Evolutionary conservation across 2,888 invertebrate species (phyloP).

Genomic region (Plebejus melissa): DNA sequence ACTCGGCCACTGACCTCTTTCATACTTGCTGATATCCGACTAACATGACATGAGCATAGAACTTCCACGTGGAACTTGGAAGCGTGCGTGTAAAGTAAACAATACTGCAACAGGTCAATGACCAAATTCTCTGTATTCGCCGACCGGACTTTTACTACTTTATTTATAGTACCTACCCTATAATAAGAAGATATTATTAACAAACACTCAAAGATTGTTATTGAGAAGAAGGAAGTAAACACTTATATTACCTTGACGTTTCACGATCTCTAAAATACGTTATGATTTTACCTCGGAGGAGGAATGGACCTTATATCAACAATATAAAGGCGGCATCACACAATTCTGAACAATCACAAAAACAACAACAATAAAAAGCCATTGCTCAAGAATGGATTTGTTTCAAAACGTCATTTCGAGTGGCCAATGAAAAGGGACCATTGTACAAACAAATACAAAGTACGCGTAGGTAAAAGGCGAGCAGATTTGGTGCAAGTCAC

Average conservation of each 20-base stretch:
- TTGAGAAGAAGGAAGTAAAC: background rate
- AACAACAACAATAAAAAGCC: constrained; percentile 6
- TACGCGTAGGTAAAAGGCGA: constrained; percentile 41
- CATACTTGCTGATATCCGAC: background rate
- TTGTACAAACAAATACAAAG: constrained; percentile 34
- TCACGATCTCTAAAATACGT: background rate
- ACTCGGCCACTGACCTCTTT: background rate
- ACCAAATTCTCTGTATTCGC: too few relatives aligned
- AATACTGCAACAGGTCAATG: too few relatives aligned
- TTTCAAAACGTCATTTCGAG: constrained; percentile 17
- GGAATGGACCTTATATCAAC: background rate
- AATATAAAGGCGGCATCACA: background rate
- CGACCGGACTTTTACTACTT: too few relatives aligned
- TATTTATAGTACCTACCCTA: too few relatives aligned
- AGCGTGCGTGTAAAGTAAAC: background rate
- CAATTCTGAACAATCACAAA: background rate
- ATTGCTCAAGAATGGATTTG: constrained; percentile 11
- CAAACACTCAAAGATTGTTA: too few relatives aligned
- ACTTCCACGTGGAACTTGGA: too few relatives aligned
- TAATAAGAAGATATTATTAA: too few relatives aligned
- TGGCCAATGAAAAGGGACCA: constrained; percentile 32
- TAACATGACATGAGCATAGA: background rate
- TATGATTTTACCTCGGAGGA: background rate
- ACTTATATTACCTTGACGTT: background rate
- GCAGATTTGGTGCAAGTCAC: constrained; percentile 51